Evolutionary conservation across 1,140 invertebrate species (phyloP).

Genomic region (Chrysopa pallens): DNA sequence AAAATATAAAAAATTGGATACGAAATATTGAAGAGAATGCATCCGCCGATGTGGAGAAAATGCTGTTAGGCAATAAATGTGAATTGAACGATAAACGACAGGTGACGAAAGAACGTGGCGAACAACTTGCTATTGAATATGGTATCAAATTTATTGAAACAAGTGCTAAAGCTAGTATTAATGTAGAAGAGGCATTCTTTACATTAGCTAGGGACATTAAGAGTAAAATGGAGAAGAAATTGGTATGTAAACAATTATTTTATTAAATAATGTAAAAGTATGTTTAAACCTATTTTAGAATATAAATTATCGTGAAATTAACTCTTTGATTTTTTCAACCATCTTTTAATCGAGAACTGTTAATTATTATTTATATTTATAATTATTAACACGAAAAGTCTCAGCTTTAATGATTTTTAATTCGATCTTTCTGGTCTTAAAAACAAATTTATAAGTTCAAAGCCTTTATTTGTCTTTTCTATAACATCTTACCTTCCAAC

Average conservation of each 20-base stretch:
- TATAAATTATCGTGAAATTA: no score
- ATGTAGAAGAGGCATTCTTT: constrained; percentile 83
- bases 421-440: no score
- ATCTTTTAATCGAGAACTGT: no score
- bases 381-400: no score
- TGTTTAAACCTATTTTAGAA: background rate
- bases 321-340: background rate
- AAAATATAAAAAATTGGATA: constrained; percentile 98
- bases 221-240: constrained; percentile 88
- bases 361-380: no score
- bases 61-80: constrained; percentile 91
- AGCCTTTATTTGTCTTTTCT: no score
- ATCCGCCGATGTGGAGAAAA: constrained; percentile 86
- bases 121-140: constrained; percentile 74
- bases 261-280: background rate
- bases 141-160: constrained; percentile 90
- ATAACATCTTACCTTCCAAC: no score
- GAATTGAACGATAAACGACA: constrained; percentile 79
- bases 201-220: constrained; percentile 88
- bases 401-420: no score
- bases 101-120: constrained; percentile 53
- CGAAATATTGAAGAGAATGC: constrained; percentile 96
- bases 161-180: constrained; percentile 78
- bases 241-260: constrained; percentile 39
- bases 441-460: no score